Evolutionary conservation across 1,140 invertebrate genomes (phyloP), one percentile per base, ranked within the genome.

Genomic region (Drosophila serrata): DNA sequence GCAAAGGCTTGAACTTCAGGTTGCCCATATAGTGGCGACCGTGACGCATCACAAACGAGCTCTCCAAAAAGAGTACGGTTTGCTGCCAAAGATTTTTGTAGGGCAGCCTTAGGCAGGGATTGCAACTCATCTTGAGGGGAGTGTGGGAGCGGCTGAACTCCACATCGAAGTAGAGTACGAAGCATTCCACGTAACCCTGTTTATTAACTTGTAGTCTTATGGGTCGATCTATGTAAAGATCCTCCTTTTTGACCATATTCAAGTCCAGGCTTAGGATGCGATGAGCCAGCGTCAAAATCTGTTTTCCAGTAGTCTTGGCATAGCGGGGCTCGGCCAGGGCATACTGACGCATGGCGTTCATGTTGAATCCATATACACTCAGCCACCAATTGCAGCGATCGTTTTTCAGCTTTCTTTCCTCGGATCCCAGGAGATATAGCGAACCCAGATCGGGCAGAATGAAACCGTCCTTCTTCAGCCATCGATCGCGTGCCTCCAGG

Each of bases 271-370:
- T 22, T 8, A 88, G 15, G 1, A 88, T 33, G 3, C 62, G 19
- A 12, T 84, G 76, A 1, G 80, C 73, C 17, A 70, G 87, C 7
- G 82, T 94, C 0, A 85, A 51, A 17, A 97, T 95, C 92, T 97
- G 97, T 90, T 99, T 98, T 0, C 97, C 96, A 93, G 99, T 97
- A 3, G 99, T 98, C 35, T 98, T 96, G 93, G 99, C 98, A 1
- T 99, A 68, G 0, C 77, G 65, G 4, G 80, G 80, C 51, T 88
- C 84, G 7, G 84, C 57, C 12, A 88, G 15, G 0, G 84, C 13
- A 43, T 72, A 88, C 4, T 55, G 46, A 6, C 84, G 80, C 73
- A 88, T 46, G 4, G 73, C 68, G 1, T 60, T 70, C 84, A 88
- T 88, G 27, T 84, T 88, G 35, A 81, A 90, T 8, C 74, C 74